Evolutionary conservation across 2,888 invertebrate genomes (phyloP), one percentile per base, ranked within the genome.

Genomic region (Orthosia incerta): DNA sequence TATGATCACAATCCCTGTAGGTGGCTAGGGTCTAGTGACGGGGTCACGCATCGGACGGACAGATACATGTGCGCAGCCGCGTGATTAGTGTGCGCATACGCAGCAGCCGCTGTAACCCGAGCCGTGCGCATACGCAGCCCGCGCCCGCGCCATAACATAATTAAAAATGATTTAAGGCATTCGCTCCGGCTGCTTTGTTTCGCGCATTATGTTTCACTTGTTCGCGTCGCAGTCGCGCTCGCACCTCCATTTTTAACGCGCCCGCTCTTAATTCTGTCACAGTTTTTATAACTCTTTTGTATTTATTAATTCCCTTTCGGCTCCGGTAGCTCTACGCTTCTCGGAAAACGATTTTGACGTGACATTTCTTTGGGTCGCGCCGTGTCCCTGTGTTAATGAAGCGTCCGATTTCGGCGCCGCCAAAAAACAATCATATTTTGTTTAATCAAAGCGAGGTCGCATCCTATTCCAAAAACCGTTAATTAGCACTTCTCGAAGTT

Each of bases 141-240:
- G 86, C 86, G 87, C 88, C 87, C 92, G 91, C 95, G 95, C 96
- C 96, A 96, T 96, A 96, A 96, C 96, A 96, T 96, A 96, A 96
- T 96, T 96, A 96, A 96, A 96, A 96, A 96, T 96, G 96, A 96
- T 96, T 96, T 96, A 96, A 95, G 93, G 95, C 95, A 95, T 96
- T 95, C 95, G 96, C 95, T 94, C 94, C 96, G 96, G 95, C 96
- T 96, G 96, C 96, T 96, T 96, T 96, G 95, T 96, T 96, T 96
- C 96, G 95, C 96, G 96, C 96, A 94, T 96, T 95, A 95, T 96
- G 94, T 96, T 96, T 96, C 96, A 95, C 95, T 95, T 96, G 96
- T 96, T 95, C 94, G 93, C 95, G 94, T 94, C 92, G 93, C 94
- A 91, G 90, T 92, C 90, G 90, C 90, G 89, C 90, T 90, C 91